These are phyloP conservation scores for Falco berigora DNA, from an alignment of 2,797 vertebrate genomes.

Conservation along the genomic window DNA sequence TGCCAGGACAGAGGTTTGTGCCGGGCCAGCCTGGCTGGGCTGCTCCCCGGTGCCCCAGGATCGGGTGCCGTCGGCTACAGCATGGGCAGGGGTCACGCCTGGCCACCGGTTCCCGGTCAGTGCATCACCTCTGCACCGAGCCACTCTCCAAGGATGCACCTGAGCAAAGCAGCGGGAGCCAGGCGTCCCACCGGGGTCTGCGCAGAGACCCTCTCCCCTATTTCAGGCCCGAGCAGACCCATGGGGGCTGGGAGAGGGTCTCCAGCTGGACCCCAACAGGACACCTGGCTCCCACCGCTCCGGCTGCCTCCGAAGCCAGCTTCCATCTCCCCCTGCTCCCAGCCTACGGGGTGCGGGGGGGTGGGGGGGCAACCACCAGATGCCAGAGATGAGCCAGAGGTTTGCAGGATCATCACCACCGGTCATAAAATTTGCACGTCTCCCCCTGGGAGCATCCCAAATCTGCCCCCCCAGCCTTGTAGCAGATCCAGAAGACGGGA, in stretches of 20 bases:
- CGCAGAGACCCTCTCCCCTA: background rate
- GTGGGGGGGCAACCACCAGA: background rate
- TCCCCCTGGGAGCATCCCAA: background rate
- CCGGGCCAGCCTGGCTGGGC: background rate
- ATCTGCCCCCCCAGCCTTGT: background rate
- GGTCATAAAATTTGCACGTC: background rate
- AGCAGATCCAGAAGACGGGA: background rate
- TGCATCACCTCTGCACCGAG: accelerated
- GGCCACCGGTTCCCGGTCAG: accelerated
- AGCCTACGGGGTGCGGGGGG: background rate
- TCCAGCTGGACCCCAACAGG: accelerated
- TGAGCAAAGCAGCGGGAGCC: background rate
- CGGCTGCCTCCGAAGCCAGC: accelerated
- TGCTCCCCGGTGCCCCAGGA: accelerated
- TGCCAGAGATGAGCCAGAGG: background rate
- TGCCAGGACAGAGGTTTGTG: accelerated
- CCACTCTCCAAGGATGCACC: background rate
- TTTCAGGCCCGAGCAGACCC: background rate
- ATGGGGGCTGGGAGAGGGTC: background rate
- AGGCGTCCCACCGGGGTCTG: accelerated
- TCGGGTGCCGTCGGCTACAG: background rate
- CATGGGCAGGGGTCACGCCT: accelerated
- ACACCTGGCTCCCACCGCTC: accelerated
- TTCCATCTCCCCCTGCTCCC: background rate
- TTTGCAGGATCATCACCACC: background rate